Evolutionary conservation across 92 coral and sea anemone genomes (phyloP), one percentile per base, ranked within the genome.

Genomic region (Parazoanthus atlanticus): DNA sequence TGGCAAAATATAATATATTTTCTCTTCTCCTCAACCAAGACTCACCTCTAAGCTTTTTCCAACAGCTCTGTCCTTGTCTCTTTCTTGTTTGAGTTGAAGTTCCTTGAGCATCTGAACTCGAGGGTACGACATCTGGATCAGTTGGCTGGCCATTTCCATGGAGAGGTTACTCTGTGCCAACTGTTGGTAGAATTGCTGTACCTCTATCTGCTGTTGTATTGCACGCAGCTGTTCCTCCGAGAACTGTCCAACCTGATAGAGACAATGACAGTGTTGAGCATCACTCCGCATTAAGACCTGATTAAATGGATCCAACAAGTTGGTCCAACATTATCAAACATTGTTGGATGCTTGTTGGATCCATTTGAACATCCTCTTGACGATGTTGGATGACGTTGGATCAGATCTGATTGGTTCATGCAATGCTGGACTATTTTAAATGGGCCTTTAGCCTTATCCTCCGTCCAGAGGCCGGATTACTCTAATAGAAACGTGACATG

Each of bases 181-280:
- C 72, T 81, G 93, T 70, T 85, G 95, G 70, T 81, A 89, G 47
- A 83, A 73, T 54, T 80, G 91, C 52, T 85, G 90, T n/a, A 91
- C 69, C 32, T 81, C 69, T 67, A 86, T 52, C 79, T 88, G 90
- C 72, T 88, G 89, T 40, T 92, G 94, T 11, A 90, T 46, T 26
- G 77, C 73, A 17, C 88, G 86, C 47, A 93, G 36, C 92, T 93
- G 93, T 25, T 93, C 95, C 21, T 90, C 90, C 21, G 93, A 79
- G 31, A 92, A 79, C 67, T 66, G 90, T 66, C 78, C 94, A 76
- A 79, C 89, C 89, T 86, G 74, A 78, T 15, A 38, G 15, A 36
- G 3, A 66, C 28, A 25, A 61, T 3, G 69, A 23, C 28, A 19
- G 69, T 23, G 10, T 61, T 21, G 8, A 23, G 69, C 69, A 61